A percentile compares a stretch with the other conserved stretches of the same genome.
phyloP scores from a whole-genome alignment of 2,888 invertebrate genomes.

The Microchrysa polita region DNA sequence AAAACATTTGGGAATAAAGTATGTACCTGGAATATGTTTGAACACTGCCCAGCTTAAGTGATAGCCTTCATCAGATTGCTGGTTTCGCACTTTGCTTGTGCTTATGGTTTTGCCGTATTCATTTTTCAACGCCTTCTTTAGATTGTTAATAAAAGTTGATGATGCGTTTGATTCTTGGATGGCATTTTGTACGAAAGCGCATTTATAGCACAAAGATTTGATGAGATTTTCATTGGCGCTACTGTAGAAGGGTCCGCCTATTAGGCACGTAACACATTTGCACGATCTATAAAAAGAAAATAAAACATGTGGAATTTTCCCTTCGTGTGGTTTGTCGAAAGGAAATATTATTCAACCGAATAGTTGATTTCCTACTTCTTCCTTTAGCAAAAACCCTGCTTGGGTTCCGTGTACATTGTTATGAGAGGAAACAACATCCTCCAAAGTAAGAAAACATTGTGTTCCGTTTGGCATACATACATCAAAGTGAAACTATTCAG shows the following conservation, averaged over 20 bases:
- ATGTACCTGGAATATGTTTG: slow-evolving; percentile 59
- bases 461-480: too few relatives aligned
- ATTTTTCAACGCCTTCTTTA: slow-evolving; percentile 2
- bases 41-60: slow-evolving; percentile 64
- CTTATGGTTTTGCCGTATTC: neutral
- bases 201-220: slow-evolving; percentile 57
- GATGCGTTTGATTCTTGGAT: neutral
- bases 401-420: too few relatives aligned
- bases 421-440: too few relatives aligned
- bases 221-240: slow-evolving; percentile 1
- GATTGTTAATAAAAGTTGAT: neutral
- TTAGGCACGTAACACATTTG: slow-evolving; percentile 63
- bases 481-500: too few relatives aligned
- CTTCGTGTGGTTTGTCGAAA: too few relatives aligned
- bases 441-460: too few relatives aligned
- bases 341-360: too few relatives aligned
- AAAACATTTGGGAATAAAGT: neutral
- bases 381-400: too few relatives aligned
- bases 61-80: slow-evolving; percentile 52
- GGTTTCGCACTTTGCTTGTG: neutral
- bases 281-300: slow-evolving; percentile 56
- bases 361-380: too few relatives aligned
- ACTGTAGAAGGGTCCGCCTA: slow-evolving; percentile 56
- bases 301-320: too few relatives aligned
- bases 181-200: slow-evolving; percentile 57